These are phyloP conservation scores for Forbesichthys papilliferus DNA, from an alignment of 2,113 vertebrate species.

Conservation along the genomic window DNA sequence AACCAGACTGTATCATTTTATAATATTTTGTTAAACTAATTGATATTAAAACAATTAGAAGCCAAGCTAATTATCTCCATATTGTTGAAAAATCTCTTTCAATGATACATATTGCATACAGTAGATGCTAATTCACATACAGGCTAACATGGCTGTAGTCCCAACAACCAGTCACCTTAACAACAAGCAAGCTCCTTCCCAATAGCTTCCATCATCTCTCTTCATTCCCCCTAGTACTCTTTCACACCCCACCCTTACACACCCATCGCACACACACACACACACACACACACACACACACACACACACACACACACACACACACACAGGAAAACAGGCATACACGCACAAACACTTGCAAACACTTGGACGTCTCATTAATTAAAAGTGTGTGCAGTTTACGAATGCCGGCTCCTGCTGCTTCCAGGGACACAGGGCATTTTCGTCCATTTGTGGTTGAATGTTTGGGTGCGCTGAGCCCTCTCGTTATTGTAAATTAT, in stretches of 20 bases:
- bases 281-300: background rate
- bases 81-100: no score
- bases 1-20: no score
- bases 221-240: constrained; percentile 4
- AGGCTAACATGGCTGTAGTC: background rate
- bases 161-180: constrained; percentile 19
- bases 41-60: no score
- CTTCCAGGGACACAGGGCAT: constrained; percentile 25
- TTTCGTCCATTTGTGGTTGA: constrained; percentile 50
- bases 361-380: constrained; percentile 57
- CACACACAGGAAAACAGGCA: background rate
- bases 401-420: constrained; percentile 39
- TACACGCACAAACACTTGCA: constrained; percentile 14
- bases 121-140: no score
- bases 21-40: no score
- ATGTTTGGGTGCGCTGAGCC: constrained; percentile 59
- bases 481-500: constrained; percentile 80
- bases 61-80: no score
- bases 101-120: no score
- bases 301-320: constrained; percentile 9
- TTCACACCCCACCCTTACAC: constrained; percentile 6
- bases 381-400: constrained; percentile 70
- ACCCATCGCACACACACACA: background rate
- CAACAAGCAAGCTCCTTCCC: constrained; percentile 19
- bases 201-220: constrained; percentile 22